Evolutionary conservation across 53 echinoderm and acorn worm species (phyloP), one percentile per base, ranked within the genome.

Genomic region (Antedon mediterranea): DNA sequence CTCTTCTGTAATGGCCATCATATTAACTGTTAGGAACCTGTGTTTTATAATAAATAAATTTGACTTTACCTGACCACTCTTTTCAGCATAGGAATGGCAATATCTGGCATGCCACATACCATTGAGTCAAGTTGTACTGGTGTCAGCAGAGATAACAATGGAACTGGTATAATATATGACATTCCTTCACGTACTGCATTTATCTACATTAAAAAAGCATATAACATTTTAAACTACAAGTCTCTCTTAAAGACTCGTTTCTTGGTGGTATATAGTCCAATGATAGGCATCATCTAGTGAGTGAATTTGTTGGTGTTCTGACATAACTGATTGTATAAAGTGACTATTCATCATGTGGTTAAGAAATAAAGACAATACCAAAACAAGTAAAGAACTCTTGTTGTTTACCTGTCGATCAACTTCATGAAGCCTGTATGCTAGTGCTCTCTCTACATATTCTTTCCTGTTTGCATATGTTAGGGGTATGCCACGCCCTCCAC

Each of bases 71-170:
- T 93, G 75, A 98, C 98, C 30, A 98, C 98, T 80, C 92, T 77
- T 77, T 98, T 93, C 70, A 98, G 83, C 57, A 98, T 89, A 31
- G 82, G 88, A 6, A 98, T 86, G 5, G 92, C 90, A 34, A 98
- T 98, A 44, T 92, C 88, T 43, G 98, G 98, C 92, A 98, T 88
- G 23, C 98, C 98, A 71, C 98, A 98, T 0, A 98, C 98, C 93
- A 98, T 98, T 83, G 93, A 90, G 30, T 98, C 98, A 30, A 98
- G 78, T 70, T 98, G 93, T 74, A 57, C 82, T 28, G 88, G 79
- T 28, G 98, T 98, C 57, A 98, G 84, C 29, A 98, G 90, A 18
- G 98, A 98, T 14, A 98, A 73, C 0, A 98, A 84, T 26, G 98
- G 98, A 28, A 98, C 93, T 0, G 98, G 92, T 31, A 98, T 81